Evolutionary conservation across 2,888 invertebrate genomes (phyloP), one percentile per base, ranked within the genome.

Genomic region (Agrochola circellaris): DNA sequence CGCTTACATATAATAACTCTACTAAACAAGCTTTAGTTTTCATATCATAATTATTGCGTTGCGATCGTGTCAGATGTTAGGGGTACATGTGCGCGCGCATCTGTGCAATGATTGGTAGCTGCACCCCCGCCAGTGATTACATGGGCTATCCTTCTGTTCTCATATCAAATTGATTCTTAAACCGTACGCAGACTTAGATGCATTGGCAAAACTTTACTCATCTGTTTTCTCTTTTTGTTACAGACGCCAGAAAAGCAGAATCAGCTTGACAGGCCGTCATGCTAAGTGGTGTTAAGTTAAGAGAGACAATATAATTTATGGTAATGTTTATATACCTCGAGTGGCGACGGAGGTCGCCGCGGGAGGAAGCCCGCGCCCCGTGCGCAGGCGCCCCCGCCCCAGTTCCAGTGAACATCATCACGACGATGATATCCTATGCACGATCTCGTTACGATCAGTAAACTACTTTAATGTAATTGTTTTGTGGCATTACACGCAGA

Each of bases 191-290:
- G 42, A 61, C 70, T 30, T 71, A 30, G 9, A 58, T 73, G 64
- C 75, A 72, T 79, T 79, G 45, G 68, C 69, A 81, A 75, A 45
- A 74, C 58, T 77, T 71, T 90, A 89, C 92, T 95, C 83, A 95
- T 86, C 61, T 85, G 73, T 70, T 56, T 88, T 77, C 90, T 86
- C 93, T 92, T 90, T 90, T 97, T 97, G 96, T 97, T 97, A 91
- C 97, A 97, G 97, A 97, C 97, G 87, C 97, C 97, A 89, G 97
- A 97, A 92, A 97, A 97, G 93, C 96, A 97, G 90, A 97, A 97
- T 89, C 97, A 97, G 84, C 97, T 97, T 77, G 97, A 97, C 93
- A 97, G 97, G 95, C 96, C 97, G 87, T 94, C 95, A 87, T 96
- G 96, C 90, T 96, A 95, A 94, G 90, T 92, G 92, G 86, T 90